These are phyloP conservation scores for Blastomussa wellsi DNA, from an alignment of 92 coral and sea anemone species.

Conservation along the genomic window DNA sequence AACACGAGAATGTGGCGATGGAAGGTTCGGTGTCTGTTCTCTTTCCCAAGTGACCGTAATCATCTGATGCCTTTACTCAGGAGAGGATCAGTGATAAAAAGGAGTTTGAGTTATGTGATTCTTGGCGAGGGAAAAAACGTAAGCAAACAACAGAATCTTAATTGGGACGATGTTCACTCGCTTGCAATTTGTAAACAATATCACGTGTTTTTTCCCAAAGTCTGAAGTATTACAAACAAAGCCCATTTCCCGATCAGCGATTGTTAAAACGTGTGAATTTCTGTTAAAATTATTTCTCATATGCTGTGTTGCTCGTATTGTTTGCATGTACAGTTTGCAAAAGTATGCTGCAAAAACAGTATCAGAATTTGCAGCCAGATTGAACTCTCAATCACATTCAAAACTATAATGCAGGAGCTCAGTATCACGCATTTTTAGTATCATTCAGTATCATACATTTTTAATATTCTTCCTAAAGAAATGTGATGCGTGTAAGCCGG, in stretches of 20 bases:
- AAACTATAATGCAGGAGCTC: no score
- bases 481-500: neutral
- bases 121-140: slow-evolving; percentile 38
- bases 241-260: no score
- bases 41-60: neutral
- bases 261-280: no score
- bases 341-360: no score
- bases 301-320: no score
- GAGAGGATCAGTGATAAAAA: neutral
- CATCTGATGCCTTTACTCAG: neutral
- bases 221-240: neutral
- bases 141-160: neutral
- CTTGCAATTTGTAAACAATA: neutral
- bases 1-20: slow-evolving; percentile 5
- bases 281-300: no score
- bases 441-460: no score
- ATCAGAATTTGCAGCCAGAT: no score
- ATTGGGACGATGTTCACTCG: no score
- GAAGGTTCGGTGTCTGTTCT: neutral
- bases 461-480: neutral
- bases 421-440: no score
- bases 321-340: no score
- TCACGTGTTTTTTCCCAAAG: neutral
- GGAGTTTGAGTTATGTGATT: slow-evolving; percentile 18
- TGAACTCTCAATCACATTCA: no score